These are phyloP conservation scores for Folsomia candida DNA, from an alignment of 2,888 invertebrate species.

Conservation along the genomic window DNA sequence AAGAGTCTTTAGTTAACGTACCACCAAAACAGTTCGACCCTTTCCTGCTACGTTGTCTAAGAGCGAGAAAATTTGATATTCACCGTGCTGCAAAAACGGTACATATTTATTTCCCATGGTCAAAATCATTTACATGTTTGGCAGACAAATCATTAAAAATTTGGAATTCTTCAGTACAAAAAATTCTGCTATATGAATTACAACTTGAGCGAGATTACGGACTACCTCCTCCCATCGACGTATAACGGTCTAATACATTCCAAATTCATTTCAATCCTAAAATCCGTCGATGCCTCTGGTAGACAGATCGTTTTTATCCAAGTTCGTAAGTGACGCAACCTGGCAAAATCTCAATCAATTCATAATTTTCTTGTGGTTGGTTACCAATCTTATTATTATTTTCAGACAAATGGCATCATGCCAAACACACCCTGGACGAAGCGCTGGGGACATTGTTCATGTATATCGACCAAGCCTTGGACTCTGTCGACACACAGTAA, in stretches of 20 bases:
- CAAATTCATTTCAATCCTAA: conserved; percentile 28
- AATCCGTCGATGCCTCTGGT: conserved; percentile 46
- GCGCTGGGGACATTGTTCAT: conserved; percentile 54
- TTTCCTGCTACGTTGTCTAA: conserved; percentile 38
- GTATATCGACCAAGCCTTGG: conserved; percentile 53
- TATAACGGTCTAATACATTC: conserved; percentile 21
- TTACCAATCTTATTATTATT: no score
- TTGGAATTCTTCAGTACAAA: conserved; percentile 2
- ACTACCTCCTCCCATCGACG: conserved; percentile 14
- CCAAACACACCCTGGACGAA: conserved; percentile 53
- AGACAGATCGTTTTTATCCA: conserved; percentile 50
- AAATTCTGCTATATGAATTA: conserved; percentile 24
- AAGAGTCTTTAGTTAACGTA: conserved; percentile 26
- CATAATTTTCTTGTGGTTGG: no score
- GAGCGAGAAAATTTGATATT: conserved; percentile 41
- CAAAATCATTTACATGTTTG: neutral
- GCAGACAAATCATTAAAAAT: neutral
- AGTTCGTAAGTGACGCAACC: conserved; percentile 36
- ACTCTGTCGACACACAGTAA: conserved; percentile 55
- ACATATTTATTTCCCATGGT: neutral
- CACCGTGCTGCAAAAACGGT: conserved; percentile 42
- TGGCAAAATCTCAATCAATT: no score
- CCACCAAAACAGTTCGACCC: conserved; percentile 29
- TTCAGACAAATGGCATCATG: conserved; percentile 55
- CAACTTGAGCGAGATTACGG: conserved; percentile 26